Base-by-base conservation (phyloP, 1,140 invertebrate species). In the Heliconius hermathena region DNA sequence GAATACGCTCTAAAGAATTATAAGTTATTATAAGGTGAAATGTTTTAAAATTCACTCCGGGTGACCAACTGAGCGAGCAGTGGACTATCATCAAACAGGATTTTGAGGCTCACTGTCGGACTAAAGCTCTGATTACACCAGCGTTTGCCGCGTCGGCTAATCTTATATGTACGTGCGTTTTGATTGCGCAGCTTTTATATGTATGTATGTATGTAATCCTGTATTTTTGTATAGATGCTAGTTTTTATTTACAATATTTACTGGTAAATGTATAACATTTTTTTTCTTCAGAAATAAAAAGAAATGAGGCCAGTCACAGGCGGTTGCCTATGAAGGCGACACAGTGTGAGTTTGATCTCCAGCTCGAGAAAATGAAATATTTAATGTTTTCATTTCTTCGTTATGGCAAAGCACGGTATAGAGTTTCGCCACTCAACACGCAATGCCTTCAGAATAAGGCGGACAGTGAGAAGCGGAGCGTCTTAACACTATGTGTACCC, bases 1-100 rank as follows among this genome's bases (percentile, higher is more conserved):
- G 73, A 83, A 79, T 73, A 83, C 73, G 77, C 71, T 82, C 75
- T 29, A 81, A 82, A 52, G 74, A 83, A 84, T 87, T 84, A 87
- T 85, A 83, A 77, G 77, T 83, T 60, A 73, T 86, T 73, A 83
- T 82, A 83, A 86, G 74, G 79, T 83, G 78, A 85, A 82, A 81
- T 84, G 54, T 73, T 78, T 90, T 88, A 85, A 86, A 82, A 84
- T 86, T 85, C 86, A 83, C 82, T 83, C 82, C 83, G 81, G 83
- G 79, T 79, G 74, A 82, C 84, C 80, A 78, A 38, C 75, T 78
- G 78, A 78, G 74, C 66, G 78, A 78, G 74, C 66, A 49, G 36
- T 38, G n/a, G 74, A 66, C 79, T 74, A 77, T 79, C 79, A 84
- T 84, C 73, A 86, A 89, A 89, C 82, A 87, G 87, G 89, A 90